Evolutionary conservation across 2,113 vertebrate genomes (phyloP).

Genomic region (Otis tarda): DNA sequence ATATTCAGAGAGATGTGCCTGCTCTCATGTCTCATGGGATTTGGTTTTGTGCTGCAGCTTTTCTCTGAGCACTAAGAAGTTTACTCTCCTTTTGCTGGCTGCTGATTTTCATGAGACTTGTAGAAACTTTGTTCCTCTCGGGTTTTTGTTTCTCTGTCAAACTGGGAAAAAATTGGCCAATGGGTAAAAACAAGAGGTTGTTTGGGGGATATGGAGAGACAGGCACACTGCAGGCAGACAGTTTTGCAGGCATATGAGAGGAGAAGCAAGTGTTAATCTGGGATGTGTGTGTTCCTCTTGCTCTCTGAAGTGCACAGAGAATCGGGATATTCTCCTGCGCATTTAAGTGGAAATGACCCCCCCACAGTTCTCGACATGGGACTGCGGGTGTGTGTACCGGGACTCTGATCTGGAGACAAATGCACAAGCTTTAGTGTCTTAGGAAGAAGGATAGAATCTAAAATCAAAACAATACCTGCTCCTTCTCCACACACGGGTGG

Average conservation of each 20-base stretch:
- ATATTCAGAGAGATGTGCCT: background rate
- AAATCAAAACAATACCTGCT: background rate
- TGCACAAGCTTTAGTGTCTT: background rate
- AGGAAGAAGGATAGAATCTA: background rate
- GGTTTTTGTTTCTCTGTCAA: background rate
- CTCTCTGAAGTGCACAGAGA: background rate
- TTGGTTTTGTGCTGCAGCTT: background rate
- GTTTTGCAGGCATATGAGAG: background rate
- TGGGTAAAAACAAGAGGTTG: background rate
- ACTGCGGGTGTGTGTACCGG: background rate
- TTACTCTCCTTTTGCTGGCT: background rate
- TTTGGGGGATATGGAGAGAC: background rate
- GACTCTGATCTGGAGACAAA: background rate
- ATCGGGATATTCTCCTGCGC: background rate
- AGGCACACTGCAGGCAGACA: background rate
- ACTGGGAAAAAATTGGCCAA: background rate
- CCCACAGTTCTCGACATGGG: accelerated
- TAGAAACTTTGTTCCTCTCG: conserved; percentile 1
- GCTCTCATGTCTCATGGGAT: background rate
- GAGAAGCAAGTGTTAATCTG: background rate
- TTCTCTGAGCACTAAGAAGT: background rate
- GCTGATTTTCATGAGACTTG: background rate
- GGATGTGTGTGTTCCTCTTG: background rate
- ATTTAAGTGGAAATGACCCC: background rate
- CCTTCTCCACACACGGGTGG: background rate